Percentiles rank a stretch among this genome's conserved stretches.
Conservation (phyloP, 2,797 vertebrate species). For the Sitta carolinensis region DNA sequence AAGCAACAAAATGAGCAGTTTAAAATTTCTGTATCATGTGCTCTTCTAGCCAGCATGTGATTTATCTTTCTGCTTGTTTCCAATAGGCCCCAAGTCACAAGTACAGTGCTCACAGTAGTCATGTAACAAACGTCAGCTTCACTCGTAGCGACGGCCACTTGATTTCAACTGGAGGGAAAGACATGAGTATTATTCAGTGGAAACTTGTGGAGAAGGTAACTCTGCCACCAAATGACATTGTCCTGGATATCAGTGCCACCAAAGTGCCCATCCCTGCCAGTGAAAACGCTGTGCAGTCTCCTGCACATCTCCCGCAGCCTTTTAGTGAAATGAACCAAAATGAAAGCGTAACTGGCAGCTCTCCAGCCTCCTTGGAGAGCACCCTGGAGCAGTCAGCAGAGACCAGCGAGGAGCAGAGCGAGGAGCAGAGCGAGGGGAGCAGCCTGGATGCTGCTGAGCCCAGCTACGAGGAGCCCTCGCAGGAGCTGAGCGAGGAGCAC, state of each 20-base stretch:
- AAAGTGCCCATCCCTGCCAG: slow-evolving; percentile 63
- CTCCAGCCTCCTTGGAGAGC: slow-evolving; percentile 73
- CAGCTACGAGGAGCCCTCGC: slow-evolving; percentile 60
- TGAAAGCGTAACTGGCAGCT: slow-evolving; percentile 62
- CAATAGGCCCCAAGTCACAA: slow-evolving; percentile 93
- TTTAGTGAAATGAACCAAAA: slow-evolving; percentile 56
- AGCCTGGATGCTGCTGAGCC: slow-evolving; percentile 69
- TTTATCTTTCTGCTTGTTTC: slow-evolving; percentile 36
- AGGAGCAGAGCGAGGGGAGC: slow-evolving; percentile 74
- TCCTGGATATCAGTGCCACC: slow-evolving; percentile 58
- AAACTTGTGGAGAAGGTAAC: slow-evolving; percentile 87
- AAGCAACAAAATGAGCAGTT: neutral
- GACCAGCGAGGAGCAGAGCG: slow-evolving; percentile 64
- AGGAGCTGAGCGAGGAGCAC: slow-evolving; percentile 56
- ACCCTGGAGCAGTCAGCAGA: slow-evolving; percentile 67
- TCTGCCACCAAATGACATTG: slow-evolving; percentile 76
- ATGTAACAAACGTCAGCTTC: slow-evolving; percentile 98
- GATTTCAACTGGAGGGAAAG: slow-evolving; percentile 96
- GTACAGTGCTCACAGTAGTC: slow-evolving; percentile 97
- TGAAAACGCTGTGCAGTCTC: slow-evolving; percentile 55
- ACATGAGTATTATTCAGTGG: slow-evolving; percentile 98
- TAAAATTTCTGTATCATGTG: rapidly evolving
- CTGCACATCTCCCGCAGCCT: slow-evolving; percentile 46
- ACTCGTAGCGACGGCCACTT: slow-evolving; percentile 89
- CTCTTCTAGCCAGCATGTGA: neutral